phyloP scores from a whole-genome alignment of 1,140 invertebrate species.

The Sitobion miscanthi region DNA sequence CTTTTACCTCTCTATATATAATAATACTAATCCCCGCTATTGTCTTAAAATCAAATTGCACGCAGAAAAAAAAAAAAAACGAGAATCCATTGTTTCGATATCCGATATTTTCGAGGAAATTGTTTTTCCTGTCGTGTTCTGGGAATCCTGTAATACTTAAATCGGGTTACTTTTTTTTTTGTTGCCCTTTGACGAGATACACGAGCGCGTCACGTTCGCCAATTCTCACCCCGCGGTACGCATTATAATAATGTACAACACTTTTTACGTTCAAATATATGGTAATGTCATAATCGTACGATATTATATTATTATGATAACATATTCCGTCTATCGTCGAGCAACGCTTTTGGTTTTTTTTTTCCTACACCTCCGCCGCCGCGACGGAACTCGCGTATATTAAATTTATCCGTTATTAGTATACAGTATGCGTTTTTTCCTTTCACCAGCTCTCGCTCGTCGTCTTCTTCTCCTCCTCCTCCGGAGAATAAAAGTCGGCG shows the following conservation, averaged over 20 bases:
- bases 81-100: background rate
- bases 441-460: background rate
- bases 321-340: background rate
- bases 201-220: no score
- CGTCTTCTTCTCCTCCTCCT: background rate
- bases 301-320: background rate
- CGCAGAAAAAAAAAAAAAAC: no score
- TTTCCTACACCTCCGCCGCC: background rate
- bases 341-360: background rate
- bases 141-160: background rate
- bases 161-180: background rate
- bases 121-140: background rate
- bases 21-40: background rate
- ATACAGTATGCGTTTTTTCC: background rate
- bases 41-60: background rate
- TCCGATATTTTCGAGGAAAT: background rate
- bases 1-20: no score
- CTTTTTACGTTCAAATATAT: background rate
- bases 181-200: no score
- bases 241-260: background rate
- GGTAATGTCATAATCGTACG: background rate
- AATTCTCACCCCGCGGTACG: background rate
- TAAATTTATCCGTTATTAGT: background rate
- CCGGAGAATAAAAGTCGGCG: background rate
- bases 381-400: background rate